Evolutionary conservation across 1,140 invertebrate genomes (phyloP), one percentile per base, ranked within the genome.

Genomic region (Campoletis sonorensis): DNA sequence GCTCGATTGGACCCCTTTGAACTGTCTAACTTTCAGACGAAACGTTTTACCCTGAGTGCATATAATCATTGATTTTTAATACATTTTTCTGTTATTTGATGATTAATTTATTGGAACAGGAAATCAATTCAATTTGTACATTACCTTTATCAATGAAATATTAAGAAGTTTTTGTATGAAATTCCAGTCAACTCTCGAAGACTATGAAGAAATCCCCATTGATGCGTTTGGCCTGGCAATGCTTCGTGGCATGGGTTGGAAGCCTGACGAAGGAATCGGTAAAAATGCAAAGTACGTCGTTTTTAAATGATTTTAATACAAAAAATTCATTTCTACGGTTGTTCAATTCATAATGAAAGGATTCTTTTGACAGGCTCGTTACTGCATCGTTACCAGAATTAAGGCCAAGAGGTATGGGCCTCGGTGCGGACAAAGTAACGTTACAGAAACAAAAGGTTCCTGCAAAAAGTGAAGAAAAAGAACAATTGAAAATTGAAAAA

Each of bases 181-280:
- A 2, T 92, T 93, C 82, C 88, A 95, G 94, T 94, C 96, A 23
- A 95, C 95, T 7, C 87, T 97, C 45, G 96, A 97, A 83, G 97
- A 99, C 92, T 99, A 99, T 93, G 97, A 98, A 87, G 93, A 94
- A 84, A 94, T 98, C 72, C 98, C 98, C 1, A 95, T 99, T 68
- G 94, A 95, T 88, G 94, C 96, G 68, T 99, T 95, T 95, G 98
- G 98, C 10, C 83, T 97, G 85, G 98, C 98, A 7, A 96, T 99
- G 95, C 92, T 99, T 18, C 91, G 97, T 86, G 98, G 98, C 49
- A 99, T 99, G 98, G 98, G 98, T 0, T 99, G 97, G 97, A 94
- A 95, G 84, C 94, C 96, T 83, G 94, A 92, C 40, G 94, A 94
- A 93, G 96, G 94, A 84, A 95, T 95, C 88, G 95, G 94, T 75